Evolutionary conservation across 2,797 vertebrate species (phyloP).

Genomic region (Cossypha niveicapilla): DNA sequence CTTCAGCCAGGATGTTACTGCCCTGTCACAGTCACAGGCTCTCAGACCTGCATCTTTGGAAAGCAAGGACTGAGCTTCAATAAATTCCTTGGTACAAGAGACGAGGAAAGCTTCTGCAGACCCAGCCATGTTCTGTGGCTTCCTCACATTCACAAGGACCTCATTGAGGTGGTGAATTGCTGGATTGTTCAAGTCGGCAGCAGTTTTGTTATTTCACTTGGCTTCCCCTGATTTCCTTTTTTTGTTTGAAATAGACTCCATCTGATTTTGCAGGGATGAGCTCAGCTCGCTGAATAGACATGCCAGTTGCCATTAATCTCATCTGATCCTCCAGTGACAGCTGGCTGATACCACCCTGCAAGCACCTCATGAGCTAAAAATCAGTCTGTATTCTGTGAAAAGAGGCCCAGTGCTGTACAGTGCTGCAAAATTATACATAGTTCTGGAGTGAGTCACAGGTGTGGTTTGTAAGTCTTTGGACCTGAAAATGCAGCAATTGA

Average conservation of each 20-base stretch:
- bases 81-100: background rate
- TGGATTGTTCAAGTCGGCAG: background rate
- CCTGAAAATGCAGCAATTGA: background rate
- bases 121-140: background rate
- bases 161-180: background rate
- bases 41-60: background rate
- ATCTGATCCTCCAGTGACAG: conserved; percentile 17
- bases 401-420: background rate
- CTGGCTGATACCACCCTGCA: conserved; percentile 3
- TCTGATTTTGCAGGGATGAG: conserved; percentile 9
- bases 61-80: background rate
- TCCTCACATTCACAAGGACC: background rate
- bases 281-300: background rate
- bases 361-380: background rate
- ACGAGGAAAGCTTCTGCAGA: background rate
- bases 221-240: background rate
- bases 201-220: background rate
- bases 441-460: accelerated
- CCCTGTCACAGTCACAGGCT: background rate
- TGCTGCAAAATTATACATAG: background rate
- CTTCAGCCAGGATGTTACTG: background rate
- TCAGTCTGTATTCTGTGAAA: background rate
- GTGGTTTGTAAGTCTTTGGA: accelerated
- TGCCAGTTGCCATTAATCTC: conserved; percentile 36
- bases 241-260: background rate